These are phyloP conservation scores for Meteorus cinctellus DNA, from an alignment of 2,888 invertebrate genomes.

Conservation along the genomic window DNA sequence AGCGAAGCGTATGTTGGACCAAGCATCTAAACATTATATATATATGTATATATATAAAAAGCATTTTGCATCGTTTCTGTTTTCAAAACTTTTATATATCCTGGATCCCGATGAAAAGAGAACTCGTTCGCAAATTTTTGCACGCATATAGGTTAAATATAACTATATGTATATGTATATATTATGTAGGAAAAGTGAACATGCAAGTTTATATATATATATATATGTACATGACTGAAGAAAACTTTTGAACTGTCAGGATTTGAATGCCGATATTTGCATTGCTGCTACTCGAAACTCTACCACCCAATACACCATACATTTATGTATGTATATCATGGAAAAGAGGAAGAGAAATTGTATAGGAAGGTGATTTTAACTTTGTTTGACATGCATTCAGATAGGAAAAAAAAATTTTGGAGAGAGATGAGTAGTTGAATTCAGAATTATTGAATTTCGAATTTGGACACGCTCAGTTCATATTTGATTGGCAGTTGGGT, in stretches of 20 bases:
- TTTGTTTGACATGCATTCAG: not conserved
- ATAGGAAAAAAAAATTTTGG: not conserved
- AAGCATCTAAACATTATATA: constrained; percentile 9
- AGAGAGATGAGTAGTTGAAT: too few relatives aligned
- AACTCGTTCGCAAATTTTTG: constrained; percentile 23
- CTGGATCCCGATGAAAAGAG: constrained; percentile 16
- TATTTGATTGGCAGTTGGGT: too few relatives aligned
- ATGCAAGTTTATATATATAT: not conserved
- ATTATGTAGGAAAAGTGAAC: constrained; percentile 1
- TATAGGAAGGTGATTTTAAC: not conserved
- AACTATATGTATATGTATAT: constrained; percentile 9
- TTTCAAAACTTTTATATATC: constrained; percentile 22
- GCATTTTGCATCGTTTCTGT: constrained; percentile 9
- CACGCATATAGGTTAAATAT: constrained; percentile 18
- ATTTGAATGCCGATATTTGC: constrained; percentile 31
- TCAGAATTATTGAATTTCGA: too few relatives aligned
- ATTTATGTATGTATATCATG: not conserved
- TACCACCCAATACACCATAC: constrained; percentile 6
- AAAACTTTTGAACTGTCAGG: constrained; percentile 19
- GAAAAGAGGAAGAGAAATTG: not conserved
- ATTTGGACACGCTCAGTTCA: too few relatives aligned
- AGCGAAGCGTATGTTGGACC: constrained; percentile 30
- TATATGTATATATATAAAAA: constrained; percentile 10
- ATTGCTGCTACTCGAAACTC: constrained; percentile 20
- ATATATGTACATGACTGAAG: not conserved